These are phyloP conservation scores for Lasioglossum pauxillum DNA, from an alignment of 2,888 invertebrate species.

Conservation along the genomic window DNA sequence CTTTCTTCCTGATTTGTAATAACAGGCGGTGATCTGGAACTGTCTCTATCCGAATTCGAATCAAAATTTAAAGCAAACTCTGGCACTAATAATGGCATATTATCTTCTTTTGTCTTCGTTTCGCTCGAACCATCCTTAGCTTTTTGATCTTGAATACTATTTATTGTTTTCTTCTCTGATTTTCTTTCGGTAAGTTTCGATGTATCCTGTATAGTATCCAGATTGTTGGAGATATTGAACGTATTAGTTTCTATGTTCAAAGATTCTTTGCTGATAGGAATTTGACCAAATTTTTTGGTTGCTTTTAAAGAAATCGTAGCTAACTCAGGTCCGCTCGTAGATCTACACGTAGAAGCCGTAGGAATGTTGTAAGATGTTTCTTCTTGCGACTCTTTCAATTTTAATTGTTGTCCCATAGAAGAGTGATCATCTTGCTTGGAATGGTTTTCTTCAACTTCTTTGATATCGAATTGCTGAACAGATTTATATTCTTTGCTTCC, in stretches of 20 bases:
- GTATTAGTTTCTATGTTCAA: neutral
- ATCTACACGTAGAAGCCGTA: constrained; percentile 32
- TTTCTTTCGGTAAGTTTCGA: constrained; percentile 7
- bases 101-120: constrained; percentile 70
- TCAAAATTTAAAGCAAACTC: constrained; percentile 70
- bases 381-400: constrained; percentile 23
- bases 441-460: constrained; percentile 45
- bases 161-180: neutral
- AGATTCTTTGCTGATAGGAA: neutral
- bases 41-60: constrained; percentile 74
- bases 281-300: constrained; percentile 42
- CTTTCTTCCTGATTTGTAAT: constrained; percentile 78
- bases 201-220: neutral
- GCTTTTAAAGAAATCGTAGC: constrained; percentile 66
- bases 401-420: constrained; percentile 10
- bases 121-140: constrained; percentile 20
- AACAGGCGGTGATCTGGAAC: constrained; percentile 80
- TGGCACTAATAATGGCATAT: constrained; percentile 81
- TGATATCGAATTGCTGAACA: constrained; percentile 9
- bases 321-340: constrained; percentile 25
- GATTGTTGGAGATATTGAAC: neutral
- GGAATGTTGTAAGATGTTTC: constrained; percentile 17
- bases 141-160: constrained; percentile 1
- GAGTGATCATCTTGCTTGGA: constrained; percentile 36
- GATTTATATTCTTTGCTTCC: constrained; percentile 30